These are phyloP conservation scores for Amphipyra berbera DNA, from an alignment of 2,888 invertebrate species.

Conservation along the genomic window DNA sequence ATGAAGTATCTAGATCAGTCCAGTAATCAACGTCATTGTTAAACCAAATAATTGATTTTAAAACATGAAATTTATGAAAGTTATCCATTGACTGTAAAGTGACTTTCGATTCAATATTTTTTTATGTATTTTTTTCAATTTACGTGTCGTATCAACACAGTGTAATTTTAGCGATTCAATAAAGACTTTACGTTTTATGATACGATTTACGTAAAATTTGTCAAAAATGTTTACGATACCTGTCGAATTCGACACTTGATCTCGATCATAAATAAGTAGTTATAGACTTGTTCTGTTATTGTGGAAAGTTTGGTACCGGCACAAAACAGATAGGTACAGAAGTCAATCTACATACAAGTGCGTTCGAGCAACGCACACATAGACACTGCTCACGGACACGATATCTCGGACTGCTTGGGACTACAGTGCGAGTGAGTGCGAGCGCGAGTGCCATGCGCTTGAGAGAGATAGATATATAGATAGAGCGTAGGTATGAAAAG, in stretches of 20 bases:
- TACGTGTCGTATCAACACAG: conserved; percentile 18
- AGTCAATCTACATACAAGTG: too few relatives aligned
- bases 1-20: not conserved
- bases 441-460: too few relatives aligned
- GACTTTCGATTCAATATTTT: conserved; percentile 23
- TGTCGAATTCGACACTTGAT: conserved; percentile 28
- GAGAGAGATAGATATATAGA: too few relatives aligned
- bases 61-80: conserved; percentile 19
- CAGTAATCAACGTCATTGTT: conserved; percentile 15
- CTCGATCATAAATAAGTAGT: conserved; percentile 31
- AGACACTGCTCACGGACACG: too few relatives aligned
- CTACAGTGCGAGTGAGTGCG: too few relatives aligned
- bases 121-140: conserved; percentile 9
- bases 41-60: conserved; percentile 21
- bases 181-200: conserved; percentile 46
- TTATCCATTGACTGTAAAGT: conserved; percentile 2
- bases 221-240: conserved; percentile 43
- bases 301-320: conserved; percentile 28
- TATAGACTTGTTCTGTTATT: conserved; percentile 24
- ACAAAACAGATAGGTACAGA: too few relatives aligned
- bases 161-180: conserved; percentile 39
- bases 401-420: too few relatives aligned
- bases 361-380: too few relatives aligned
- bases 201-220: conserved; percentile 44
- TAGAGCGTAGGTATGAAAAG: too few relatives aligned